Evolutionary conservation across 2,888 invertebrate genomes (phyloP), one percentile per base, ranked within the genome.

Genomic region (Caradrina clavipalpis): DNA sequence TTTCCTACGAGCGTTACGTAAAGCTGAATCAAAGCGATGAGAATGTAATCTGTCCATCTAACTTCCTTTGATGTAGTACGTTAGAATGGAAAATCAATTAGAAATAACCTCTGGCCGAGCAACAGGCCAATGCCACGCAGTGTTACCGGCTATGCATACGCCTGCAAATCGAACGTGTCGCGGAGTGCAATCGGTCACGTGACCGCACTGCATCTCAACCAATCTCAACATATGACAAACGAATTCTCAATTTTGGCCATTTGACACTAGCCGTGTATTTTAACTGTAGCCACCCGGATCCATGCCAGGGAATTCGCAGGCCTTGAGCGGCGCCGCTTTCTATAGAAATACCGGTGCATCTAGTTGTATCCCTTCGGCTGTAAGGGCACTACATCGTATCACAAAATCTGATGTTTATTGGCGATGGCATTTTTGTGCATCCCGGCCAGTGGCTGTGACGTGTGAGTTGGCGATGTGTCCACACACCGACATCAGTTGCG

Each of bases 221-320:
- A 82, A 83, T 84, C 79, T 76, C 82, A 76, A 74, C 73, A 81
- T 70, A 89, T 93, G 91, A 92, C 89, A 90, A 91, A 91, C 89
- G 83, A 82, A 88, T 91, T 89, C 86, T 88, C 89, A 90, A 93
- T 92, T 92, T 90, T 90, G 91, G 89, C 91, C 84, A 90, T 92
- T 91, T 87, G 89, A 91, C 89, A 91, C 89, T 77, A 82, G 87
- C 80, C 81, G 85, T 88, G 86, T 88, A 88, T 87, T 87, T 88
- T 89, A 87, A 82, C 84, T 81, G 90, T 87, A 89, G 89, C 89
- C 89, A 89, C 84, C 88, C 90, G 89, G 86, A 91, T 87, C 87
- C 86, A 91, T 95, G 95, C 95, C 95, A 96, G 94, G 87, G 92
- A 95, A 95, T 95, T 91, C 85, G 86, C 84, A 89, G 90, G 89